Percentiles rank a stretch among this genome's conserved stretches.
These are phyloP conservation scores for Acipenser ruthenus DNA, from an alignment of 2,797 vertebrate genomes.

Conservation along the genomic window DNA sequence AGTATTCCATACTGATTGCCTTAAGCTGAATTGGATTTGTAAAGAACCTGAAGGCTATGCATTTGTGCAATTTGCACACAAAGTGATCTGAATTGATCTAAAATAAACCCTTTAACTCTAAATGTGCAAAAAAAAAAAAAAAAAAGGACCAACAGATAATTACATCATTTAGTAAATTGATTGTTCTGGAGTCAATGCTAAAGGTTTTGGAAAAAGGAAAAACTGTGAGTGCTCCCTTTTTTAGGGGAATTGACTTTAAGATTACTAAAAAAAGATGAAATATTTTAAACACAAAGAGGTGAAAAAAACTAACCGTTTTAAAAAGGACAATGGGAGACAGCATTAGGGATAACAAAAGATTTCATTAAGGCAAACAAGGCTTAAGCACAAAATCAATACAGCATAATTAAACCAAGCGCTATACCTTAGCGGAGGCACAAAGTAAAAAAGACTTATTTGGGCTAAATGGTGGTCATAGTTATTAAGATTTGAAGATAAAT, in stretches of 20 bases:
- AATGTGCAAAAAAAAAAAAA: constrained; percentile 62
- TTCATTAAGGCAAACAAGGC: constrained; percentile 81
- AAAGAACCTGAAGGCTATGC: constrained; percentile 77
- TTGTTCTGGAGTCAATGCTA: constrained; percentile 84
- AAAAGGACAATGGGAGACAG: constrained; percentile 57
- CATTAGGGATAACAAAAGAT: constrained; percentile 78
- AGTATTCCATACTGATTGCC: constrained; percentile 60
- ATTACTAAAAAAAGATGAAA: constrained; percentile 49
- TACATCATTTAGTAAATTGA: constrained; percentile 98
- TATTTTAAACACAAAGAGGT: constrained; percentile 42
- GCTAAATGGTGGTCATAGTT: constrained; percentile 71
- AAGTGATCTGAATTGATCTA: constrained; percentile 92
- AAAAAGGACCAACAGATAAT: constrained; percentile 77
- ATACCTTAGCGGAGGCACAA: constrained; percentile 45
- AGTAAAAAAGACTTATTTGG: constrained; percentile 57
- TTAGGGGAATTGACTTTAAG: constrained; percentile 58
- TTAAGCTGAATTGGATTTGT: constrained; percentile 72
- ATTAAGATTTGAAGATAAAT: constrained; percentile 72
- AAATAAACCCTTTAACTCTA: constrained; percentile 95
- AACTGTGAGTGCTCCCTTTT: constrained; percentile 73
- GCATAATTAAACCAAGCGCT: constrained; percentile 68
- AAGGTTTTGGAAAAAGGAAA: constrained; percentile 86
- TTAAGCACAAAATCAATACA: constrained; percentile 79
- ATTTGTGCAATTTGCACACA: constrained; percentile 91
- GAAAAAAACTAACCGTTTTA: constrained; percentile 47